Base-by-base conservation (phyloP, 2,888 invertebrate genomes). In the Tortricodes alternella region DNA sequence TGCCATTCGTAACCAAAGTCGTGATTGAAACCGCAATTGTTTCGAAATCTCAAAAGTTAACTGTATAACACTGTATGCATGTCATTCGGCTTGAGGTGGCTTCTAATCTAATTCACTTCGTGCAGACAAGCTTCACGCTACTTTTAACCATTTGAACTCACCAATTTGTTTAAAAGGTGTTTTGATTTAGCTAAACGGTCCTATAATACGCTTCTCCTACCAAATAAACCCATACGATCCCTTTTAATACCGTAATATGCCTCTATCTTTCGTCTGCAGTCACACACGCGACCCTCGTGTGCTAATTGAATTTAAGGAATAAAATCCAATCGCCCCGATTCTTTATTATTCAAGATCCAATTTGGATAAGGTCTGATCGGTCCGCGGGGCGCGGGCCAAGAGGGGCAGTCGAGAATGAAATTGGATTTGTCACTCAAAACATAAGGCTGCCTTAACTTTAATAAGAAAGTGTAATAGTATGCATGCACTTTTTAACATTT, bases 261-360 rank as follows among this genome's bases (percentile, higher is more conserved):
- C 83, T 89, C 89, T 90, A 90, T 89, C 90, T 89, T 79, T 77
- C 87, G 83, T 87, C 81, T 86, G 84, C 90, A 90, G 89, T 89
- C 89, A 89, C 90, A 84, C 76, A 82, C 82, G 84, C 85, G 83
- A 85, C 86, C 87, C 89, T 87, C 82, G 82, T 86, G 85, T 87
- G 89, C 91, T 91, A 91, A 91, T 91, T 91, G 90, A 91, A 91
- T 91, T 91, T 91, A 91, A 91, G 91, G 89, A 91, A 91, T 91
- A 91, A 91, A 91, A 91, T 91, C 91, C 91, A 91, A 91, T 91
- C 91, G 89, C 85, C 83, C 84, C 87, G 89, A 91, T 91, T 91
- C 91, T 91, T 91, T 91, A 91, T 91, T 91, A 91, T 91, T 91
- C 91, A 91, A 91, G 91, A 91, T 91, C 90, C 91, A 91, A 91